Evolutionary conservation across 2,113 vertebrate species (phyloP).

Genomic region (Clarias magur): DNA sequence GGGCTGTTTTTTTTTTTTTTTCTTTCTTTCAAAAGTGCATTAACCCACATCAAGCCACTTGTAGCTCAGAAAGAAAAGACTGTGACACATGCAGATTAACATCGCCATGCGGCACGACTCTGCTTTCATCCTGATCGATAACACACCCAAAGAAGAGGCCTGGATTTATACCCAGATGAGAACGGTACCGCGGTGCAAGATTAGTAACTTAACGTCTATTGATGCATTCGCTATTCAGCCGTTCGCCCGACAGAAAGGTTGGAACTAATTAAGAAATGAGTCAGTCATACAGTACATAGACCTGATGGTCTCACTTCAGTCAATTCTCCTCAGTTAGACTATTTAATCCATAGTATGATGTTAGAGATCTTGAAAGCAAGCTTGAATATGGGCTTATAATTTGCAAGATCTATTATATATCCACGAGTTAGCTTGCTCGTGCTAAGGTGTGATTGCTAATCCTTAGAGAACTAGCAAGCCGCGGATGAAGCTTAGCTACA

Average conservation of each 20-base stretch:
- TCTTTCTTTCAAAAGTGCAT: conserved; percentile 1
- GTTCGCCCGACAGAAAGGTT: not conserved
- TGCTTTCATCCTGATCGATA: not conserved
- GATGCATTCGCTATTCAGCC: not conserved
- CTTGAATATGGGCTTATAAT: not conserved
- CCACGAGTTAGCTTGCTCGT: not conserved
- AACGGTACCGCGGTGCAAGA: not conserved
- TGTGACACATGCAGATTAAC: not conserved
- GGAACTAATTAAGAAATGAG: not conserved
- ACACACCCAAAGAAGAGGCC: not conserved
- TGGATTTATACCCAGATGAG: not conserved
- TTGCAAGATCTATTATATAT: not conserved
- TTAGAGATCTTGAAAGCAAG: not conserved
- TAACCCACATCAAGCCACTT: not conserved
- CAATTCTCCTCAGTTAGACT: not conserved
- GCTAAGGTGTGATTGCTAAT: not conserved
- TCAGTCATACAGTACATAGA: not conserved
- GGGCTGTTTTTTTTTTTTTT: not conserved
- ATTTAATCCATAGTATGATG: not conserved
- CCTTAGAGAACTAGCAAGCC: not conserved
- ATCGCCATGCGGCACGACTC: not conserved
- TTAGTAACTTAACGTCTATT: not conserved
- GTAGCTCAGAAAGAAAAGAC: not conserved
- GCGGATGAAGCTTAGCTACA: not conserved
- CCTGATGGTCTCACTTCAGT: not conserved